phyloP scores from a whole-genome alignment of 2,113 vertebrate species.

The Cisticola juncidis region DNA sequence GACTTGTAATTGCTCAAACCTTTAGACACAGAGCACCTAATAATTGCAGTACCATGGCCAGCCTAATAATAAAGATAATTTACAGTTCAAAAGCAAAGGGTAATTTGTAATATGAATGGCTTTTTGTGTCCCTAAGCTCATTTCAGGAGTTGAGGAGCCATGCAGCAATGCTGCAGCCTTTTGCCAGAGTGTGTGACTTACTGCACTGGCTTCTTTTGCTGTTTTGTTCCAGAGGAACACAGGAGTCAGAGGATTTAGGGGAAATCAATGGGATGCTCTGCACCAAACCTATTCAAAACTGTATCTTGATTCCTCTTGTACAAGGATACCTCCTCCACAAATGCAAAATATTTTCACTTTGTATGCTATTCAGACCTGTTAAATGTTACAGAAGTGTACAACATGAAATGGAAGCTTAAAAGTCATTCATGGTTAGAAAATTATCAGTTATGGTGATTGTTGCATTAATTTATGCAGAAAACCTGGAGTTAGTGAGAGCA shows the following conservation, averaged over 20 bases:
- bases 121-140: conserved; percentile 59
- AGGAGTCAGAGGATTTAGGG: background rate
- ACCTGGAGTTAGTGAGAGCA: background rate
- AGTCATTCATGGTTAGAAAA: background rate
- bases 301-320: background rate
- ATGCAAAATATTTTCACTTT: background rate
- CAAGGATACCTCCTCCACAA: background rate
- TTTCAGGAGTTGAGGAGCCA: conserved; percentile 33
- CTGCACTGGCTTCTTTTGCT: background rate
- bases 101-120: conserved; percentile 68
- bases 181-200: conserved; percentile 1
- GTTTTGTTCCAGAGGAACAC: conserved; percentile 4
- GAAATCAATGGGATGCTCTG: conserved; percentile 25
- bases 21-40: conserved; percentile 75
- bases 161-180: background rate
- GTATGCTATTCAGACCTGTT: background rate
- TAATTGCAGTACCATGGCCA: conserved; percentile 73
- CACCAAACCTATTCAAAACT: background rate
- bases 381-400: background rate
- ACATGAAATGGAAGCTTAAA: background rate
- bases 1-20: conserved; percentile 76
- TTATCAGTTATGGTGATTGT: background rate
- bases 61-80: conserved; percentile 78
- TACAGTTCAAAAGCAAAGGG: conserved; percentile 74
- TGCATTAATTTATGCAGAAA: background rate